Percentiles rank a stretch among this genome's conserved stretches.
Conservation (phyloP, 2,888 invertebrate genomes). For the Lasius platythorax region DNA sequence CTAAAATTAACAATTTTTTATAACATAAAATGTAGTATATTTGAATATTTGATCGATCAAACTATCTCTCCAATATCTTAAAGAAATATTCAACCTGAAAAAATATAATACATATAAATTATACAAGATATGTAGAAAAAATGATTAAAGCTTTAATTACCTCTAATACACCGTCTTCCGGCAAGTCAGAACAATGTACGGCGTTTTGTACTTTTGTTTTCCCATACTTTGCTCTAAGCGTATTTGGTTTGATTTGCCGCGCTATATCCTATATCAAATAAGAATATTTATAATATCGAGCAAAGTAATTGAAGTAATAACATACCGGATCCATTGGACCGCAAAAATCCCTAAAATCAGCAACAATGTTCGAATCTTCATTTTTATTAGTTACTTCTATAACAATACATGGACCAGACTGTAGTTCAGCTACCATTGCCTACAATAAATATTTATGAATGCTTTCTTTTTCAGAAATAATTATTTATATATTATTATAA, state of each 20-base stretch:
- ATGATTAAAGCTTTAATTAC: slow-evolving; percentile 78
- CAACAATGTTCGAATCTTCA: slow-evolving; percentile 88
- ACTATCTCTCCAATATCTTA: slow-evolving; percentile 87
- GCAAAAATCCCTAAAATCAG: slow-evolving; percentile 93
- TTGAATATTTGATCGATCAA: slow-evolving; percentile 10
- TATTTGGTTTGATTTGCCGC: slow-evolving; percentile 93
- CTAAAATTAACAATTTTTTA: not conserved
- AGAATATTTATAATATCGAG: slow-evolving; percentile 15
- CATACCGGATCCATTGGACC: slow-evolving; percentile 97
- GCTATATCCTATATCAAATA: slow-evolving; percentile 91
- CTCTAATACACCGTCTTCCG: slow-evolving; percentile 95
- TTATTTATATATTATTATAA: not conserved
- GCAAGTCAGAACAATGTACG: slow-evolving; percentile 96
- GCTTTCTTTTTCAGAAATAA: not conserved
- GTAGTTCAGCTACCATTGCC: slow-evolving; percentile 94
- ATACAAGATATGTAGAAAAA: not conserved
- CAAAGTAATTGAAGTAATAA: slow-evolving; percentile 44
- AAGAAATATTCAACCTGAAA: slow-evolving; percentile 88
- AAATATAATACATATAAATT: not conserved
- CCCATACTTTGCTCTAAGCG: slow-evolving; percentile 94
- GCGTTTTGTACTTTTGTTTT: slow-evolving; percentile 94
- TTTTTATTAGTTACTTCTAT: slow-evolving; percentile 92
- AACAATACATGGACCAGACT: slow-evolving; percentile 94
- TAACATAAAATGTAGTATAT: not conserved
- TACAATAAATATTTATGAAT: slow-evolving; percentile 79